Base-by-base conservation (phyloP, 2,113 vertebrate species). In the Megaleporinus macrocephalus region DNA sequence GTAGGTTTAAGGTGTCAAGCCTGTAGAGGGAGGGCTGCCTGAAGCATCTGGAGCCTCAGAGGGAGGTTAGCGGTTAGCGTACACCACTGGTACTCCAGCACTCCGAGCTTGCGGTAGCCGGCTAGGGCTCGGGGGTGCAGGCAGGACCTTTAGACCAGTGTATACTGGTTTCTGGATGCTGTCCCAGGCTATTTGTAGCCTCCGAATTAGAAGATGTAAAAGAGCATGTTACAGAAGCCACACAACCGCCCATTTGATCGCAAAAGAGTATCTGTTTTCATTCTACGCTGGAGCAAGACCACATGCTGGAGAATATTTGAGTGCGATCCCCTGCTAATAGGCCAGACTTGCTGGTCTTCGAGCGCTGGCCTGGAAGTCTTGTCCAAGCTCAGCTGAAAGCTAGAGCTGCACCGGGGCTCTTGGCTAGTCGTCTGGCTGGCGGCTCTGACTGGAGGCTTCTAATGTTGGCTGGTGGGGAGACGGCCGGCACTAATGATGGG, bases 1-100 rank as follows among this genome's bases (percentile, higher is more conserved):
- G 93, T 95, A 95, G 86, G 94, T 96, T 96, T 95, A 94, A 94
- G 93, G 95, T 94, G 92, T 93, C 93, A 89, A 94, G 95, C 81
- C 73, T 83, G 24, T 11, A 65, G 84, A 79, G 70, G 71, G 81
- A 55, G 78, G 14, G 22, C 26, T 62, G 76, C 27, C 33, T 74
- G 80, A 78, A 63, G 70, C 70, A 73, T 78, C 57, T 51, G 72
- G 71, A 78, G 44, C 57, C 30, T 61, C 63, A n/a, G 30, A 24
- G 73, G n/a, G 76, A 79, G 76, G 76, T 78, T 79, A 70, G 70
- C 71, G 79, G 49, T 74, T 69, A 55, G 71, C n/a, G 36, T 68
- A 26, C 66, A 79, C 53, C 33, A 71, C 1, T 27, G 41, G 15
- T 55, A 33, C 49, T 15, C 44, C 20, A 68, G 9, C 24, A 49